phyloP scores from a whole-genome alignment of 1,140 invertebrate genomes.

The Periplaneta americana region DNA sequence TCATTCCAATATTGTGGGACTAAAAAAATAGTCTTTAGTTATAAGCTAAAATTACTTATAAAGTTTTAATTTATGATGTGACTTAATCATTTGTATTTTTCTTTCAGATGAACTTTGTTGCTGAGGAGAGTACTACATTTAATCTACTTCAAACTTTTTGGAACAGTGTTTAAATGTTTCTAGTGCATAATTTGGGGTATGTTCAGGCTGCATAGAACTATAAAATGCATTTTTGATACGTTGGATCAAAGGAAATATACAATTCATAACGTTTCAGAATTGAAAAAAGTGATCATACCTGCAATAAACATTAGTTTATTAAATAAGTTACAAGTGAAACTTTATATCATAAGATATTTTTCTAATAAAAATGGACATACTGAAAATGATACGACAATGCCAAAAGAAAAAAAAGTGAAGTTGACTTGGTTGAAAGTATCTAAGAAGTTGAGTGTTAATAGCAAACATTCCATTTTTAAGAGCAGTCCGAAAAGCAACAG shows the following conservation, averaged over 20 bases:
- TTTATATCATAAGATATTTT: not conserved
- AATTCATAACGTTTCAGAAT: not conserved
- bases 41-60: too few relatives aligned
- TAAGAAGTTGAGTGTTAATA: not conserved
- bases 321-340: not conserved
- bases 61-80: too few relatives aligned
- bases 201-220: not conserved
- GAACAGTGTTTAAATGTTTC: too few relatives aligned
- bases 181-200: not conserved
- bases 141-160: not conserved
- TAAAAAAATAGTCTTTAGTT: too few relatives aligned
- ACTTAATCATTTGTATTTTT: not conserved
- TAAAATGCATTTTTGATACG: not conserved
- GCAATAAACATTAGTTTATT: not conserved
- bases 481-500: too few relatives aligned
- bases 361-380: too few relatives aligned
- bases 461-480: not conserved
- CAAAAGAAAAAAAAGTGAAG: not conserved
- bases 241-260: not conserved
- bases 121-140: not conserved
- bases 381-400: not conserved
- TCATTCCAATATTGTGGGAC: too few relatives aligned
- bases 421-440: not conserved
- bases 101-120: not conserved
- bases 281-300: not conserved